Percentiles rank a stretch among this genome's conserved stretches.
These are phyloP conservation scores for Buathra laborator DNA, from an alignment of 2,888 invertebrate genomes.

Conservation along the genomic window DNA sequence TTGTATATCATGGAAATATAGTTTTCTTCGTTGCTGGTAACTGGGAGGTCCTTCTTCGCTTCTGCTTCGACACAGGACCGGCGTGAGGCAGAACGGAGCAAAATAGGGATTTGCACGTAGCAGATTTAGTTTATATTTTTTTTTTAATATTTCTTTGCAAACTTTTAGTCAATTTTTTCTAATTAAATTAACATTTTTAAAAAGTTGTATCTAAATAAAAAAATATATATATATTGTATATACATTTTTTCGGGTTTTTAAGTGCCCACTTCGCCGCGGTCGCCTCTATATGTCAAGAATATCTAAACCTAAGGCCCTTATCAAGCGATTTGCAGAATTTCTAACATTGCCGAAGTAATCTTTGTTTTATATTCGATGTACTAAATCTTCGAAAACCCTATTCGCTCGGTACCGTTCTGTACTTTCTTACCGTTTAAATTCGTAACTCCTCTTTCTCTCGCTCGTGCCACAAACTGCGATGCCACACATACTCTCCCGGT, in stretches of 20 bases:
- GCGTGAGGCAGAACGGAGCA: neutral
- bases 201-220: no score
- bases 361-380: neutral
- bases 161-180: neutral
- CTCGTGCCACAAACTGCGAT: neutral
- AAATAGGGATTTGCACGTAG: no score
- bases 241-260: no score
- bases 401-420: neutral
- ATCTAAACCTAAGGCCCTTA: neutral
- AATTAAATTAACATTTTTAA: no score
- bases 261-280: neutral
- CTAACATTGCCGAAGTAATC: neutral
- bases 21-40: neutral
- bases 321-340: neutral
- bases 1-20: conserved; percentile 31
- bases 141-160: no score
- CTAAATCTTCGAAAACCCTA: neutral
- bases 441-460: neutral
- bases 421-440: conserved; percentile 9
- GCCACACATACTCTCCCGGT: conserved; percentile 1
- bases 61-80: neutral
- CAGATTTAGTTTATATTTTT: no score
- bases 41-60: conserved; percentile 23
- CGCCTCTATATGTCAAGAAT: neutral
- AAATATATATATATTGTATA: no score